Evolutionary conservation across 2,113 vertebrate species (phyloP).

Genomic region (Syrmaticus mikado): DNA sequence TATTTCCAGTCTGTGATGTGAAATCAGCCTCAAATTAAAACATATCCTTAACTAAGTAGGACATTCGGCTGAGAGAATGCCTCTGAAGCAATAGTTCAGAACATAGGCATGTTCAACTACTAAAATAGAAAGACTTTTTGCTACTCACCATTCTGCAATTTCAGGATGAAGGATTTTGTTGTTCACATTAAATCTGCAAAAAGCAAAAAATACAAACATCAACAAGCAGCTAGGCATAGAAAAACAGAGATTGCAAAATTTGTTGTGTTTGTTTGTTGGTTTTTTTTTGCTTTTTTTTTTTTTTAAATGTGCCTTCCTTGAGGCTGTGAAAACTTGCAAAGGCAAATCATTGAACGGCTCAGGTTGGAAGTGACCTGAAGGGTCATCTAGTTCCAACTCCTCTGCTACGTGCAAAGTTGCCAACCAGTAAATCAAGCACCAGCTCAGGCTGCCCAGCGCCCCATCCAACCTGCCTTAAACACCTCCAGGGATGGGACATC

Average conservation of each 20-base stretch:
- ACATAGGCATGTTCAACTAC: neutral
- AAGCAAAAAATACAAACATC: neutral
- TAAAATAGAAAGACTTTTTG: neutral
- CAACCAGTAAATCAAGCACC: too few relatives aligned
- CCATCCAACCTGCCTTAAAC: too few relatives aligned
- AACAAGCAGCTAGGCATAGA: neutral
- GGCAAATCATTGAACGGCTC: neutral
- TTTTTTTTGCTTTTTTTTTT: neutral
- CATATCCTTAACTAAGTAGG: neutral
- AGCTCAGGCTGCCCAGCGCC: too few relatives aligned
- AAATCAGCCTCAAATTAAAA: neutral
- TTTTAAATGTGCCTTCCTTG: neutral
- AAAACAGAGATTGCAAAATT: neutral
- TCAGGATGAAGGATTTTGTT: slow-evolving; percentile 89
- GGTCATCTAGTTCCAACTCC: too few relatives aligned
- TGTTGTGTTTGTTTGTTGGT: too few relatives aligned
- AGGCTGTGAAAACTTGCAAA: neutral
- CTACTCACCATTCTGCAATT: slow-evolving; percentile 92
- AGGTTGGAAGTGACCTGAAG: too few relatives aligned
- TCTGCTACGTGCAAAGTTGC: too few relatives aligned
- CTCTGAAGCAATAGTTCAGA: neutral
- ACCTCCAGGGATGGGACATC: too few relatives aligned
- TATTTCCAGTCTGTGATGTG: neutral
- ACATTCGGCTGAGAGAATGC: neutral
- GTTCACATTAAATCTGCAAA: slow-evolving; percentile 87